These are phyloP conservation scores for Brachynemurus nebulosus DNA, from an alignment of 2,888 invertebrate genomes.

Conservation along the genomic window DNA sequence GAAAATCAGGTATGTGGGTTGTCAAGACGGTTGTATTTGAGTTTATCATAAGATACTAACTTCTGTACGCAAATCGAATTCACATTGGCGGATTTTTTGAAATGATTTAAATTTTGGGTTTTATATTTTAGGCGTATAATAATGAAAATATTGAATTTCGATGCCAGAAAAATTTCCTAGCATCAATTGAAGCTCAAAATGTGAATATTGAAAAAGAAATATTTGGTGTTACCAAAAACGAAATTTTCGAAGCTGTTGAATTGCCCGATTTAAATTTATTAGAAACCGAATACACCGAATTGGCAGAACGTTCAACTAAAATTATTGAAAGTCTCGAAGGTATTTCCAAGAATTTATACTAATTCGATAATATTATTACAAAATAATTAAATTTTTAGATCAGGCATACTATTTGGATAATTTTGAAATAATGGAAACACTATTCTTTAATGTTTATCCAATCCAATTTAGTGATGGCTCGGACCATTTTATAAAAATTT, in stretches of 20 bases:
- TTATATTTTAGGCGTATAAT: conserved; percentile 22
- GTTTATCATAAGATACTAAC: too few species aligned
- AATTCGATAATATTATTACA: background rate
- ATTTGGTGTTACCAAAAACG: conserved; percentile 25
- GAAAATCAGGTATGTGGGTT: conserved; percentile 24
- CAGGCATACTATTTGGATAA: conserved; percentile 24
- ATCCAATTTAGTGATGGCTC: too few species aligned
- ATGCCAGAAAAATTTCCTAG: conserved; percentile 24
- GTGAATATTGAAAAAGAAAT: conserved; percentile 24
- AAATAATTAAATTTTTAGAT: conserved; percentile 20
- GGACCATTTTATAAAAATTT: too few species aligned
- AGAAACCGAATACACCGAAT: background rate
- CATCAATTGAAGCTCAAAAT: conserved; percentile 24
- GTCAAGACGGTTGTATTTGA: too few species aligned
- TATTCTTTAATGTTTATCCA: conserved; percentile 9
- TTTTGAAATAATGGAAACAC: conserved; percentile 21
- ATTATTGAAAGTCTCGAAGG: conserved; percentile 26
- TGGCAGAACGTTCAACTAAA: conserved; percentile 20
- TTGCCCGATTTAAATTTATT: conserved; percentile 13
- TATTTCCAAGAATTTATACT: conserved; percentile 16
- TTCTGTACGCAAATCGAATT: too few species aligned
- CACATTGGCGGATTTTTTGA: conserved; percentile 7
- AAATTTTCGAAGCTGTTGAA: conserved; percentile 24
- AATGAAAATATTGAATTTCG: conserved; percentile 21
- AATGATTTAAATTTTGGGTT: conserved; percentile 7